These are phyloP conservation scores for Entomyzon cyanotis DNA, from an alignment of 2,113 vertebrate genomes.

Conservation along the genomic window DNA sequence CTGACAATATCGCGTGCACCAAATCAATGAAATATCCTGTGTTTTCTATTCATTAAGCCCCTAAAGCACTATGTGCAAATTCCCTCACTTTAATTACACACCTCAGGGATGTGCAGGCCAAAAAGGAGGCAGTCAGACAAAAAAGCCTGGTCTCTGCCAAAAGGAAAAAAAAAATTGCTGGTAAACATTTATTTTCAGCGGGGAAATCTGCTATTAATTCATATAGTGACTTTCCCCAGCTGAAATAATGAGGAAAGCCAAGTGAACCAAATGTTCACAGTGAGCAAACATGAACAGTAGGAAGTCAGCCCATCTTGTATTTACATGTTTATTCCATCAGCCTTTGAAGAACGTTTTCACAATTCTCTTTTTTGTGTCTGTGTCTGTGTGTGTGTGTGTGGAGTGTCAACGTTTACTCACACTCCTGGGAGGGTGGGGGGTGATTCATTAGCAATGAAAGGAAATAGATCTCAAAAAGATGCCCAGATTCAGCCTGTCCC, in stretches of 20 bases:
- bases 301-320: constrained; percentile 72
- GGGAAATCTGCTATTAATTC: constrained; percentile 82
- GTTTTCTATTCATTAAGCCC: constrained; percentile 79
- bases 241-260: constrained; percentile 79
- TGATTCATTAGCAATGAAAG: neutral
- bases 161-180: constrained; percentile 48
- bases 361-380: neutral
- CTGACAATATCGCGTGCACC: constrained; percentile 67
- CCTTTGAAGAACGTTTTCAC: constrained; percentile 50
- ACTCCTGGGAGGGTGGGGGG: neutral
- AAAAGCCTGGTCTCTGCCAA: constrained; percentile 76
- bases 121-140: constrained; percentile 75
- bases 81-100: constrained; percentile 83
- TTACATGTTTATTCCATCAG: constrained; percentile 68
- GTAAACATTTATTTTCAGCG: constrained; percentile 84
- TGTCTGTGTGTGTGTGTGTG: neutral
- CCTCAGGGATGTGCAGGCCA: constrained; percentile 76
- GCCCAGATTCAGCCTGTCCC: neutral
- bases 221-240: constrained; percentile 79
- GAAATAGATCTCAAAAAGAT: accelerated
- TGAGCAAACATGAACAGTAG: constrained; percentile 73
- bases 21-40: constrained; percentile 75
- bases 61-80: constrained; percentile 76
- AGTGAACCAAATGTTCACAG: constrained; percentile 77
- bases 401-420: constrained; percentile 24